These are phyloP conservation scores for Dusona sp. DNA, from an alignment of 2,888 invertebrate genomes.

Conservation along the genomic window DNA sequence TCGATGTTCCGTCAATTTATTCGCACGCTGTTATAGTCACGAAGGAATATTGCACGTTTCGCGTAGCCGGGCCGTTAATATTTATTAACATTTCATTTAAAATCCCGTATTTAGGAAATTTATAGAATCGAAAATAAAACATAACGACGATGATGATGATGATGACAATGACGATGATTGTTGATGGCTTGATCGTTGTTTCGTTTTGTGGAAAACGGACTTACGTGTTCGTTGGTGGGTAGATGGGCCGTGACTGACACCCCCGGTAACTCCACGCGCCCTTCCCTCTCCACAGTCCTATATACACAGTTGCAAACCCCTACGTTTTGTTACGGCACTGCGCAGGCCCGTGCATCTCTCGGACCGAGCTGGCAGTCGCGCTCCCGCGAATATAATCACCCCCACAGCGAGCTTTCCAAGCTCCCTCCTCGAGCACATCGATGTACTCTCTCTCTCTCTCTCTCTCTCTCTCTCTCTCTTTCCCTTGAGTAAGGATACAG, in stretches of 20 bases:
- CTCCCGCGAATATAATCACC: constrained; percentile 74
- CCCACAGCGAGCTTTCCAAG: constrained; percentile 59
- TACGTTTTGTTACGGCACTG: constrained; percentile 75
- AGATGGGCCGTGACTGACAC: constrained; percentile 84
- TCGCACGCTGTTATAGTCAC: constrained; percentile 51
- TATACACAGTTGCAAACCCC: constrained; percentile 70
- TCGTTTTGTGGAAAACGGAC: constrained; percentile 73
- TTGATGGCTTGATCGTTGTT: constrained; percentile 63
- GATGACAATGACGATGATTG: constrained; percentile 53
- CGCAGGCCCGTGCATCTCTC: constrained; percentile 78
- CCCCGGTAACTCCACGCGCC: constrained; percentile 82
- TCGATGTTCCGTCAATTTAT: constrained; percentile 46
- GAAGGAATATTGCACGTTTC: constrained; percentile 38
- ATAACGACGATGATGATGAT: constrained; percentile 19
- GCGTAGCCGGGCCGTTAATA: constrained; percentile 52
- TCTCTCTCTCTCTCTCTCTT: neutral
- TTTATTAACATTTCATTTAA: neutral
- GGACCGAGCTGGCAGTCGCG: constrained; percentile 64
- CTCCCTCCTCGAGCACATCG: constrained; percentile 61
- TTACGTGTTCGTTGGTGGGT: constrained; percentile 84
- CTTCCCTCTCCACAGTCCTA: constrained; percentile 71
- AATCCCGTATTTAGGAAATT: neutral
- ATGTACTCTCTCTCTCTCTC: constrained; percentile 44
- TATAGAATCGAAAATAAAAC: neutral
- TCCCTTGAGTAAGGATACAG: constrained; percentile 16